phyloP scores from a whole-genome alignment of 92 coral and sea anemone genomes.

The Phenganax subtilis region DNA sequence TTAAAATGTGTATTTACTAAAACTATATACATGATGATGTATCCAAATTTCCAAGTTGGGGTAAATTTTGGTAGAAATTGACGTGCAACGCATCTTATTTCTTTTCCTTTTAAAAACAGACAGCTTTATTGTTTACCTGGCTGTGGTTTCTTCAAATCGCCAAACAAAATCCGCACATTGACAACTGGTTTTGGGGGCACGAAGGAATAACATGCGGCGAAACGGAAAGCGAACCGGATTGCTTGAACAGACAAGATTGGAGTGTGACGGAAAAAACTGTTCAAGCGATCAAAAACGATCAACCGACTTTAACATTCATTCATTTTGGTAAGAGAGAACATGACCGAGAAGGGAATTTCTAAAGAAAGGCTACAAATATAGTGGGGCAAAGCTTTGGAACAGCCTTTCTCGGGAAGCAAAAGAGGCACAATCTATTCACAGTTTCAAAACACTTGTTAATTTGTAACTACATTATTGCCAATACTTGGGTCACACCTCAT shows the following conservation, averaged over 20 bases:
- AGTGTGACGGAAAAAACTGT: neutral
- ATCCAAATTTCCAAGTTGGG: too few relatives aligned
- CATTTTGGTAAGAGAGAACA: conserved; percentile 18
- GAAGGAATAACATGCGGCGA: conserved; percentile 12
- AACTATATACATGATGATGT: too few relatives aligned
- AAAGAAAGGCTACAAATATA: too few relatives aligned
- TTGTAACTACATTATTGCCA: too few relatives aligned
- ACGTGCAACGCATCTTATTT: neutral
- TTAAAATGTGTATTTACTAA: too few relatives aligned
- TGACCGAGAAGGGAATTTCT: too few relatives aligned
- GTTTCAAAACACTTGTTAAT: too few relatives aligned
- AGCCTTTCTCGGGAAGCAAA: neutral
- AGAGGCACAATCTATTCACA: too few relatives aligned
- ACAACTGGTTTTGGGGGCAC: conserved; percentile 26
- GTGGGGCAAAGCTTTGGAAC: too few relatives aligned
- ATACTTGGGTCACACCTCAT: too few relatives aligned
- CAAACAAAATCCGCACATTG: conserved; percentile 25
- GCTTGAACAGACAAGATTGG: conserved; percentile 35
- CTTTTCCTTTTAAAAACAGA: neutral
- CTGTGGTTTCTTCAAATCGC: conserved; percentile 32
- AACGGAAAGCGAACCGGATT: conserved; percentile 11
- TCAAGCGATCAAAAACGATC: conserved; percentile 5
- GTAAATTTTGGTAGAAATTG: too few relatives aligned
- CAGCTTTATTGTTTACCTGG: conserved; percentile 31
- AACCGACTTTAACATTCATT: conserved; percentile 35